Evolutionary conservation across 2,888 invertebrate species (phyloP).

Genomic region (Hyalella azteca): DNA sequence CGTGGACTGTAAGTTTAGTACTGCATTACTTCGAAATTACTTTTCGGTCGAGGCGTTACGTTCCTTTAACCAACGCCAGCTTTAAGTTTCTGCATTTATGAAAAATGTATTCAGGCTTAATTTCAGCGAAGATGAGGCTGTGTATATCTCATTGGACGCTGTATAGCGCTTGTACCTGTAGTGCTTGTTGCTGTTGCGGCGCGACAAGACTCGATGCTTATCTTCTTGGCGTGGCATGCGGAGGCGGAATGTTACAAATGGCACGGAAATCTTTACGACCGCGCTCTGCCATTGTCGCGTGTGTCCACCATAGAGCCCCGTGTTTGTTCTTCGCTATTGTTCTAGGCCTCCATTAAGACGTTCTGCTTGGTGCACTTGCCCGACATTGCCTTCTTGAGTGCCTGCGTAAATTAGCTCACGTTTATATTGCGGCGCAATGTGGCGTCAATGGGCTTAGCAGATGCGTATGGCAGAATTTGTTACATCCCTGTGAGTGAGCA

Average conservation of each 20-base stretch:
- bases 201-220: constrained; percentile 20
- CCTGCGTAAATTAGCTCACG: too few species aligned
- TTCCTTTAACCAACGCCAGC: too few species aligned
- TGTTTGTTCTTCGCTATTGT: constrained; percentile 5
- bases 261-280: constrained; percentile 26
- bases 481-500: too few species aligned
- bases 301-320: not conserved
- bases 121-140: not conserved
- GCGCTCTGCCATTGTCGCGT: not conserved
- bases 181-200: not conserved
- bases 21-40: too few species aligned
- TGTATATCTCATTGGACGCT: not conserved
- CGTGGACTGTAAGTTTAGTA: too few species aligned
- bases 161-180: not conserved
- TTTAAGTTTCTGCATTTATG: too few species aligned
- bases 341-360: not conserved
- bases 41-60: too few species aligned
- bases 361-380: not conserved
- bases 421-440: too few species aligned
- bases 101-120: too few species aligned
- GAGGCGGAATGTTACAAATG: constrained; percentile 24
- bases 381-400: not conserved
- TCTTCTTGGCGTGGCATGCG: constrained; percentile 11
- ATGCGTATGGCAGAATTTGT: too few species aligned
- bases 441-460: too few species aligned